Percentiles rank a stretch among this genome's conserved stretches.
Conservation (phyloP, 2,113 vertebrate species). For the Coreoperca whiteheadi region DNA sequence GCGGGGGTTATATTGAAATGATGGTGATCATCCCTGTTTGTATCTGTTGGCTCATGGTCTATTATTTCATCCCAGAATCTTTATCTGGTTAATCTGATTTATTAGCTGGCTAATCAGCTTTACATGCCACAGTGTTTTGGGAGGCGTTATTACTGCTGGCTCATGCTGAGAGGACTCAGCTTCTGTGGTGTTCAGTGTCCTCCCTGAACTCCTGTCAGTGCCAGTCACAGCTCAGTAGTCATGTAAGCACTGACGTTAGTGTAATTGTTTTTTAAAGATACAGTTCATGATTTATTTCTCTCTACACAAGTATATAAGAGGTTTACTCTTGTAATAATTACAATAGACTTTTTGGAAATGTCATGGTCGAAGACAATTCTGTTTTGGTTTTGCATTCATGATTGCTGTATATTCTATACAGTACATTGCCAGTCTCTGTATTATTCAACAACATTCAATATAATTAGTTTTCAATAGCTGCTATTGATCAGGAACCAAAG, state of each 20-base stretch:
- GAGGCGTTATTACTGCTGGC: slow-evolving; percentile 40
- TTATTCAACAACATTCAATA: background rate
- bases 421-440: background rate
- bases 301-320: background rate
- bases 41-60: slow-evolving; percentile 50
- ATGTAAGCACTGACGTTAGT: background rate
- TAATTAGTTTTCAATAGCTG: background rate
- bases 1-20: slow-evolving; percentile 25
- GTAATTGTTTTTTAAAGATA: slow-evolving; percentile 21
- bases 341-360: background rate
- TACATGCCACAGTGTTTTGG: slow-evolving; percentile 46
- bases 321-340: background rate
- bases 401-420: background rate
- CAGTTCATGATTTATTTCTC: background rate
- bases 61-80: slow-evolving; percentile 57
- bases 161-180: slow-evolving; percentile 42
- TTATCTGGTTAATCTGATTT: slow-evolving; percentile 57
- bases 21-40: slow-evolving; percentile 45
- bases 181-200: slow-evolving; percentile 46
- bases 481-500: background rate
- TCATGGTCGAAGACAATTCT: background rate
- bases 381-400: background rate
- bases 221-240: slow-evolving; percentile 33
- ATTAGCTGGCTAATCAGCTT: slow-evolving; percentile 67
- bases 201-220: slow-evolving; percentile 39